Conservation (phyloP, 2,797 vertebrate genomes). For the Pagetopsis macropterus region DNA sequence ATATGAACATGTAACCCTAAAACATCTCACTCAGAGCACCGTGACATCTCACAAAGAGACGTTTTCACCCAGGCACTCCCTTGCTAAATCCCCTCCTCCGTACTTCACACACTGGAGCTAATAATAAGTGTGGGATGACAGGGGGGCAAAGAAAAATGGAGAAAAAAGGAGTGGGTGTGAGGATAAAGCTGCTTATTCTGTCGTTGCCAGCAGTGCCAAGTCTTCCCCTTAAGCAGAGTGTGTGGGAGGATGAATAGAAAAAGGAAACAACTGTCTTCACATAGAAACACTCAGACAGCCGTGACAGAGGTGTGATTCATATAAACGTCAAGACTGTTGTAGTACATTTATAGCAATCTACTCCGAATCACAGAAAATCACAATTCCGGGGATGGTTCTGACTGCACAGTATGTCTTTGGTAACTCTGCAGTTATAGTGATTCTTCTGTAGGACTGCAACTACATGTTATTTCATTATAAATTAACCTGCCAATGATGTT, state of each 20-base stretch:
- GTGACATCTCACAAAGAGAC: slow-evolving; percentile 5
- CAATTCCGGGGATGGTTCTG: background rate
- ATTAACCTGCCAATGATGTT: no score
- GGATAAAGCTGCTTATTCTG: slow-evolving; percentile 47
- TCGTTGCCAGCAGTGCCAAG: slow-evolving; percentile 37
- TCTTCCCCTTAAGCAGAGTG: slow-evolving; percentile 53
- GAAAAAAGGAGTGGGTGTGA: slow-evolving; percentile 44
- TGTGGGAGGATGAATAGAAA: slow-evolving; percentile 48
- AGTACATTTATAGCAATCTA: slow-evolving; percentile 8
- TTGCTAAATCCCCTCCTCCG: slow-evolving; percentile 17
- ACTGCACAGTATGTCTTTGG: background rate
- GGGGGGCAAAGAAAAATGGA: background rate
- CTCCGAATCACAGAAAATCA: background rate
- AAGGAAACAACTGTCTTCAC: slow-evolving; percentile 41
- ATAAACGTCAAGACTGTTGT: slow-evolving; percentile 9
- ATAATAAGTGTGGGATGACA: slow-evolving; percentile 48
- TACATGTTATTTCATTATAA: no score
- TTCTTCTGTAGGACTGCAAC: no score
- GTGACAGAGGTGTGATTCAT: slow-evolving; percentile 45
- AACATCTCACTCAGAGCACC: no score
- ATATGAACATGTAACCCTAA: slow-evolving; percentile 18
- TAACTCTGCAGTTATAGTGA: background rate
- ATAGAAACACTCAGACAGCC: slow-evolving; percentile 25
- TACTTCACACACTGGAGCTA: slow-evolving; percentile 38
- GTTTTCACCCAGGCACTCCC: slow-evolving; percentile 25